Evolutionary conservation across 23 tunicate species (phyloP), one percentile per base, ranked within the genome.

Genomic region (Halocynthia roretzi): DNA sequence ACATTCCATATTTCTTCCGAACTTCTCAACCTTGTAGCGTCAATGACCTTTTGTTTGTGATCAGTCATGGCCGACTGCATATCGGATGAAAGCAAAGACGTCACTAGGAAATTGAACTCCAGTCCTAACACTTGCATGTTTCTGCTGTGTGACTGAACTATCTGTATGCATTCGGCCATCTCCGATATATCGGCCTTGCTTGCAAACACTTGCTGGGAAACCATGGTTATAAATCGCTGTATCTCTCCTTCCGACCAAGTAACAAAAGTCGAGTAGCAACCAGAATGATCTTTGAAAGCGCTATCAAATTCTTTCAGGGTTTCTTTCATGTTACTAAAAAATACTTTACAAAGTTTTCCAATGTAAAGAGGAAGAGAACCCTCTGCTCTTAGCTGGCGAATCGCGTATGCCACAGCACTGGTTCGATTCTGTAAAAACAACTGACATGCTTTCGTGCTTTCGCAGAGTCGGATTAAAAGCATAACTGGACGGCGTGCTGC

Each of bases 1-100:
- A 91, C 96, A 52, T 75, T 77, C 99, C 99, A 94, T 17, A 70
- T 31, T 78, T 94, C 99, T 66, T 94, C 94, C 6, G 99, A 94
- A 44, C 77, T 85, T 23, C 94, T 71, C 11, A 88, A 71, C 76
- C 82, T 94, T 7, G 92, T 88, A 9, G 95, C 99, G 66, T 94
- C 99, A 7, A 83, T 84, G 7, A 94, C 56, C 56, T 87, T 87
- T 80, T 88, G 88, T 69, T 81, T 79, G 58, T 94, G 95, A 56
- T 85, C 95, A 0, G 15, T 53, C 0, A 94, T 53, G 6, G 91
- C 56, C 8, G 81, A 23, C 51, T 77, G 71, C 61, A 94, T 88
- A 50, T 92, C 80, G 7, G 66, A 69, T 15, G 61, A n/a, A 21
- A 94, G 84, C 53, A 87, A 80, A 23, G 62, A 56, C 51, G 86